Evolutionary conservation across 2,797 vertebrate species (phyloP), one percentile per base, ranked within the genome.

Genomic region (Chelon labrosus): DNA sequence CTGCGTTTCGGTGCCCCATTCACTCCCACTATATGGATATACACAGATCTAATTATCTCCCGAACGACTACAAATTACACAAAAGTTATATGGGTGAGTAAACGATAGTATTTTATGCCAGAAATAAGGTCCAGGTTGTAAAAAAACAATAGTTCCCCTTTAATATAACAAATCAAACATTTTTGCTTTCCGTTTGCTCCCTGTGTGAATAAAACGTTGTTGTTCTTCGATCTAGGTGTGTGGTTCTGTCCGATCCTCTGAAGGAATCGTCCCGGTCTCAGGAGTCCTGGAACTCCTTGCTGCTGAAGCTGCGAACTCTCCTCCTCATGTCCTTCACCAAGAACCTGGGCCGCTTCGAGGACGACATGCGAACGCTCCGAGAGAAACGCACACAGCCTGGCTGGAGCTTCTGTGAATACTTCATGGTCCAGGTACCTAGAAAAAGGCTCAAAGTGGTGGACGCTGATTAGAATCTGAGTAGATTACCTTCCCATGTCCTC

Each of bases 321-420:
- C 96, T 99, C 73, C 97, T 99, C 84, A 98, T 98, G 96, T 99
- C 98, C 82, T 99, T 99, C 92, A 99, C 98, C 77, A 98, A 97
- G 91, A 99, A 99, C 92, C 92, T 99, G 58, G 98, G 98, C 62
- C 96, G 95, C 81, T 99, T 99, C 52, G 98, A 99, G 87, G 98
- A 99, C 51, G 98, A 99, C 84, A 99, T 99, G 98, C 94, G 98
- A 22, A 98, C 97, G 1, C 93, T 99, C 85, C 89, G 98, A 58
- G 98, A 99, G 93, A 99, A 98, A 84, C 97, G 98, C 85, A 99
- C 98, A 0, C 97, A 99, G 89, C 97, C 98, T 0, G 97, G 97
- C 77, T 99, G 98, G 98, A 99, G 98, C 92, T 99, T 99, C 92
- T 99, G 97, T 54, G 96, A 99, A 77, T 99, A 99, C 92, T 99